phyloP scores from a whole-genome alignment of 2,888 invertebrate species.

The Aleiodes leptofemur region DNA sequence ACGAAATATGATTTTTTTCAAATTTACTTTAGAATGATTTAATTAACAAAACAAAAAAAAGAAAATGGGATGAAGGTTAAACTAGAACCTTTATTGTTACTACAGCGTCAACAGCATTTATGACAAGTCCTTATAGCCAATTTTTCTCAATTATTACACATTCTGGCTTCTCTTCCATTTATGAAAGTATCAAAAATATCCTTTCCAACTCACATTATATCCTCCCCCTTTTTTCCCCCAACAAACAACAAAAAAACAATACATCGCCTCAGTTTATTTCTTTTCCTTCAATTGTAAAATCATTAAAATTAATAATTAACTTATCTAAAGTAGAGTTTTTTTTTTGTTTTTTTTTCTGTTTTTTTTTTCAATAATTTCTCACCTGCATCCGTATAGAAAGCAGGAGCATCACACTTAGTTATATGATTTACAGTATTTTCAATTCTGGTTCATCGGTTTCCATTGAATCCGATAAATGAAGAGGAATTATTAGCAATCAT shows the following conservation, averaged over 20 bases:
- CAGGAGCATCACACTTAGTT: slow-evolving; percentile 51
- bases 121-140: slow-evolving; percentile 68
- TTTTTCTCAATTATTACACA: slow-evolving; percentile 63
- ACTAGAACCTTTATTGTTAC: slow-evolving; percentile 70
- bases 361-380: slow-evolving; percentile 43
- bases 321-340: slow-evolving; percentile 63
- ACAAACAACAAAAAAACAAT: slow-evolving; percentile 71
- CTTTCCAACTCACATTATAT: slow-evolving; percentile 72
- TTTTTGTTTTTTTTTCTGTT: not conserved
- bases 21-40: too few relatives aligned
- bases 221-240: slow-evolving; percentile 59
- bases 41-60: too few relatives aligned
- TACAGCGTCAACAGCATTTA: slow-evolving; percentile 69
- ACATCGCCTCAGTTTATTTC: slow-evolving; percentile 59
- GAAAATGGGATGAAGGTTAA: slow-evolving; percentile 60
- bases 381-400: slow-evolving; percentile 58
- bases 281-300: slow-evolving; percentile 63
- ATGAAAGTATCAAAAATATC: slow-evolving; percentile 80
- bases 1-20: too few relatives aligned
- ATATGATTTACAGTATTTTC: slow-evolving; percentile 59
- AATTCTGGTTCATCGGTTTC: slow-evolving; percentile 51
- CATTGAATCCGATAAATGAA: slow-evolving; percentile 51
- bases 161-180: slow-evolving; percentile 70
- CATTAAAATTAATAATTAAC: slow-evolving; percentile 69
- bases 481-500: slow-evolving; percentile 54